Evolutionary conservation across 2,113 vertebrate species (phyloP), one percentile per base, ranked within the genome.

Genomic region (Grammomys dolichurus): DNA sequence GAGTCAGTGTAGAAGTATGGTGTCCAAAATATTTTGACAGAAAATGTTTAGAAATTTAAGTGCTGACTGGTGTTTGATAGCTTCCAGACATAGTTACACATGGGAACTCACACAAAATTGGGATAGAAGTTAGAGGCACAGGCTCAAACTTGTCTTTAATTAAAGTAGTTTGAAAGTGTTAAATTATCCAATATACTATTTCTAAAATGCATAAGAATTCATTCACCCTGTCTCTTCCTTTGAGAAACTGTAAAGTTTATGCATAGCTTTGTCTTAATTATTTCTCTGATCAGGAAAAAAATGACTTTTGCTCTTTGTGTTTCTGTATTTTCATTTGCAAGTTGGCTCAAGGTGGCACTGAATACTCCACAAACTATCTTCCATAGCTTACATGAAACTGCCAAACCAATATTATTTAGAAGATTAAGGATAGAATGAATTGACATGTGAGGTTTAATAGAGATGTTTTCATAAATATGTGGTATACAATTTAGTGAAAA

Each of bases 311-410:
- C 24, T 78, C 24, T 46, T n/a, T 70, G 60, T 72, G 63, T 92
- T 97, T 94, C 78, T 91, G 11, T 87, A 85, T 90, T 95, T 46
- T 90, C 28, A 89, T 93, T 96, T 91, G 33, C 12, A 94, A 81
- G 77, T 56, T 82, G 46, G 77, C 72, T 54, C 90, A 75, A 14
- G 3, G 0, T 90, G n/a, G 6, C 7, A 36, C n/a, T 84, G 72
- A 48, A 20, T 65, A 48, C 76, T 51, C 31, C 87, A 13, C 24
- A 19, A 89, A 76, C 16, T 58, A 0, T 88, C 40, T 90, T 85
- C 20, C 5, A 70, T 60, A n/a, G 24, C 48, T 65, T 85, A 58
- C 6, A 19, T 78, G 7, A 76, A 80, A n/a, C 17, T 85, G 7
- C 75, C 73, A 20, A 84, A 82, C 54, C 60, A 78, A 70, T 26